A percentile compares a stretch with the other conserved stretches of the same genome.
phyloP scores from a whole-genome alignment of 2,797 vertebrate species.

The Bryconaethiops microstoma region DNA sequence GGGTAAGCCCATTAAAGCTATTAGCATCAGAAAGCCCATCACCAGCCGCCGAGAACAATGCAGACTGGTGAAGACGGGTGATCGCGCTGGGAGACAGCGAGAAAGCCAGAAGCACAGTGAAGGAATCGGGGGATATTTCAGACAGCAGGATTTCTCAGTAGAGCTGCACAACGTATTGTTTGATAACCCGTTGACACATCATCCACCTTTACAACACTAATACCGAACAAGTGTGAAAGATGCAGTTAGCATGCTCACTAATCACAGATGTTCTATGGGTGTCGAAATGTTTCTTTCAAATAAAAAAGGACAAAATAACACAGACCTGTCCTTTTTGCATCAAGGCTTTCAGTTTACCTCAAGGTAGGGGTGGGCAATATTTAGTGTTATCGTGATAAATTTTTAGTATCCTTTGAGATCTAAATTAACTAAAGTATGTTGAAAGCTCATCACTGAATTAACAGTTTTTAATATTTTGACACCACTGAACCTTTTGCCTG shows the following conservation, averaged over 20 bases:
- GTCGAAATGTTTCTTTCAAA: neutral
- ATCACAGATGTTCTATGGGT: neutral
- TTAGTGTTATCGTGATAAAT: too few relatives aligned
- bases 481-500: too few relatives aligned
- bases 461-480: too few relatives aligned
- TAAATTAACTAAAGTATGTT: too few relatives aligned
- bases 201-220: neutral
- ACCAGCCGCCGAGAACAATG: conserved; percentile 50
- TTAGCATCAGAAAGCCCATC: conserved; percentile 69
- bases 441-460: too few relatives aligned
- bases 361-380: too few relatives aligned
- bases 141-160: neutral
- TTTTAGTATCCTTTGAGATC: too few relatives aligned
- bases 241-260: neutral
- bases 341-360: neutral
- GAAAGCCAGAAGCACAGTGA: conserved; percentile 68
- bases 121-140: neutral
- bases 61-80: conserved; percentile 25
- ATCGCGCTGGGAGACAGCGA: conserved; percentile 1
- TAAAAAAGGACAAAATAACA: neutral
- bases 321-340: neutral
- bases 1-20: conserved; percentile 76
- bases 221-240: neutral
- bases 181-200: neutral
- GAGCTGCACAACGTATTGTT: neutral